Conservation (phyloP, 2,113 vertebrate species). For the Mesitornis unicolor region DNA sequence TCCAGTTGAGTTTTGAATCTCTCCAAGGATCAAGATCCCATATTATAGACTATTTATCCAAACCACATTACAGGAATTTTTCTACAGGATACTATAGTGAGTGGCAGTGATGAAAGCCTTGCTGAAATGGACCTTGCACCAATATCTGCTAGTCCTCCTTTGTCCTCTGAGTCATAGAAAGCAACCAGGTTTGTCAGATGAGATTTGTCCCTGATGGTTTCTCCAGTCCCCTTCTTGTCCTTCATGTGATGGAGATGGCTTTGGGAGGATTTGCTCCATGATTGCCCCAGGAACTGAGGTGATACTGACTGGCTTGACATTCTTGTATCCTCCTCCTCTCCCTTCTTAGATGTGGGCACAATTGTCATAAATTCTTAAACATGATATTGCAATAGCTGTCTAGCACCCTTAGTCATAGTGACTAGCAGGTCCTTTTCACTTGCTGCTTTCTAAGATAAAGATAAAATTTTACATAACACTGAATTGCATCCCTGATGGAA, state of each 20-base stretch:
- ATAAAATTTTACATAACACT: neutral
- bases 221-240: neutral
- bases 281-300: neutral
- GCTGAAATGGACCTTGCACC: neutral
- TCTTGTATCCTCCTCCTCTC: neutral
- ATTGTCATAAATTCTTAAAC: neutral
- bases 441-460: neutral
- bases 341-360: neutral
- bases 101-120: neutral
- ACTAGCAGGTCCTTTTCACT: neutral
- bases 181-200: neutral
- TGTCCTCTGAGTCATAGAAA: neutral
- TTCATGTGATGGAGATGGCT: neutral
- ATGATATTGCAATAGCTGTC: neutral
- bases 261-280: neutral
- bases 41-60: neutral
- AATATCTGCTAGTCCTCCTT: neutral
- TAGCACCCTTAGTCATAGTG: rapidly evolving
- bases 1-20: neutral
- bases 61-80: neutral
- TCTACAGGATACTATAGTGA: rapidly evolving
- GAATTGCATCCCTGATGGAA: neutral
- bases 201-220: neutral
- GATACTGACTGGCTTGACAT: neutral
- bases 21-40: neutral